Conservation (phyloP, 2,888 invertebrate species). For the Pasiphila rectangulata region DNA sequence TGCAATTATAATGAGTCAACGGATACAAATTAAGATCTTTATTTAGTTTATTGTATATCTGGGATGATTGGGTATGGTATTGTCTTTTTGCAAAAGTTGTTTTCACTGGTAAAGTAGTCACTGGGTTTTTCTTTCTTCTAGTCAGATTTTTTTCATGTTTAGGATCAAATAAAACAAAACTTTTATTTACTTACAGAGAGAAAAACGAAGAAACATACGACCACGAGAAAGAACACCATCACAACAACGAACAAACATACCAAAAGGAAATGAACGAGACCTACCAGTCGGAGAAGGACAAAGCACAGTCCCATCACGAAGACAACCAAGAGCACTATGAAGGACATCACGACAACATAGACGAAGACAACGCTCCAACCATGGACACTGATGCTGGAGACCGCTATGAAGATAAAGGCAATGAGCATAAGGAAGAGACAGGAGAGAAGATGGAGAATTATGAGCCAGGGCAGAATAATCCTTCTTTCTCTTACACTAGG, state of each 20-base stretch:
- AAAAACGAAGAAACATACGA: conserved; percentile 40
- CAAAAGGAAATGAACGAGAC: conserved; percentile 39
- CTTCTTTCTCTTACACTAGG: conserved; percentile 40
- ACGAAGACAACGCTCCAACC: conserved; percentile 13
- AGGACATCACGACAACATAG: conserved; percentile 18
- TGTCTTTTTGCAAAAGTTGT: too few relatives aligned
- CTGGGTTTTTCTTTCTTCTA: too few relatives aligned
- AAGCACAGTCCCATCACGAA: conserved; percentile 36
- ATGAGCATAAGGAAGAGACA: conserved; percentile 34
- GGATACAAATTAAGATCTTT: too few relatives aligned
- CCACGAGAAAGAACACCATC: conserved; percentile 40
- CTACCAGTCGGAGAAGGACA: conserved; percentile 40
- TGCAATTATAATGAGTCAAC: too few relatives aligned
- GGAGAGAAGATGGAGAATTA: conserved; percentile 38
- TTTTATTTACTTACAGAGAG: conserved; percentile 22
- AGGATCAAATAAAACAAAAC: too few relatives aligned
- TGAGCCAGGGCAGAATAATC: conserved; percentile 37
- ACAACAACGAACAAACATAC: conserved; percentile 38
- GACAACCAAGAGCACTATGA: conserved; percentile 39
- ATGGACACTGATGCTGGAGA: conserved; percentile 34
- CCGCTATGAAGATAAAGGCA: conserved; percentile 40
- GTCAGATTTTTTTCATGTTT: too few relatives aligned
- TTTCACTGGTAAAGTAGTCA: too few relatives aligned
- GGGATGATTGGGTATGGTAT: too few relatives aligned
- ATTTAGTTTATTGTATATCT: too few relatives aligned